A percentile compares a stretch with the other conserved stretches of the same genome.
Evolutionary conservation across 1,140 invertebrate species (phyloP).

Genomic region (Aphelinus atriplicis): DNA sequence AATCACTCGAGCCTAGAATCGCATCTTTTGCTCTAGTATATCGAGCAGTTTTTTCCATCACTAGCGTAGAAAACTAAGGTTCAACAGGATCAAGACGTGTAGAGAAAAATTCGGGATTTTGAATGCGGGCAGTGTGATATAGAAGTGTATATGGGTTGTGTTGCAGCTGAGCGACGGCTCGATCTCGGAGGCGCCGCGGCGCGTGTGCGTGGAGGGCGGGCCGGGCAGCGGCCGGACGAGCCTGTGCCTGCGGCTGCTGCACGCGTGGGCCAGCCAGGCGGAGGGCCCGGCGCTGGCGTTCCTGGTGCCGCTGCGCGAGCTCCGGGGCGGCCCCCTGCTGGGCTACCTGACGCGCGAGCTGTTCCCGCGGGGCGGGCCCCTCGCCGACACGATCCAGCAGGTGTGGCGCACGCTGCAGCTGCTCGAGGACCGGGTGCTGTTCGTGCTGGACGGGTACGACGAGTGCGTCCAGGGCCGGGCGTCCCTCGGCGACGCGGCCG

Average conservation of each 20-base stretch:
- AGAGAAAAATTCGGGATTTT: no score
- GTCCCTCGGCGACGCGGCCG: conserved; percentile 63
- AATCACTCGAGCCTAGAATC: no score
- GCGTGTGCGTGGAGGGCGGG: conserved; percentile 66
- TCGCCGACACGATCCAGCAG: conserved; percentile 54
- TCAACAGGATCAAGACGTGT: no score
- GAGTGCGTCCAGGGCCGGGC: conserved; percentile 60
- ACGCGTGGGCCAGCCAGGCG: conserved; percentile 67
- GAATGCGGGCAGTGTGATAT: no score
- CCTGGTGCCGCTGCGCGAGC: conserved; percentile 67
- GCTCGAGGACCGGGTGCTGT: conserved; percentile 66
- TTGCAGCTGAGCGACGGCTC: conserved; percentile 62
- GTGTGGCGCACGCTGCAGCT: conserved; percentile 62
- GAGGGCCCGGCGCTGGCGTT: conserved; percentile 64
- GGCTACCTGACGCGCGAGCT: conserved; percentile 66
- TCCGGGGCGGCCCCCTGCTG: conserved; percentile 60
- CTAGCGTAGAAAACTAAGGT: no score
- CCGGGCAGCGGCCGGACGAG: conserved; percentile 68
- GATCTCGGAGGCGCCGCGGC: conserved; percentile 62
- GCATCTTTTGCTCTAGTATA: no score
- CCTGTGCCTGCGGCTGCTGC: conserved; percentile 65
- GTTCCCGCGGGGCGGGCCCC: conserved; percentile 55
- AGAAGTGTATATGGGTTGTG: no score
- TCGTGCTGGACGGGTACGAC: conserved; percentile 70
- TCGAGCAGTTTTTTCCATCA: no score